Base-by-base conservation (phyloP, 2,113 vertebrate species). In the Willisornis vidua region DNA sequence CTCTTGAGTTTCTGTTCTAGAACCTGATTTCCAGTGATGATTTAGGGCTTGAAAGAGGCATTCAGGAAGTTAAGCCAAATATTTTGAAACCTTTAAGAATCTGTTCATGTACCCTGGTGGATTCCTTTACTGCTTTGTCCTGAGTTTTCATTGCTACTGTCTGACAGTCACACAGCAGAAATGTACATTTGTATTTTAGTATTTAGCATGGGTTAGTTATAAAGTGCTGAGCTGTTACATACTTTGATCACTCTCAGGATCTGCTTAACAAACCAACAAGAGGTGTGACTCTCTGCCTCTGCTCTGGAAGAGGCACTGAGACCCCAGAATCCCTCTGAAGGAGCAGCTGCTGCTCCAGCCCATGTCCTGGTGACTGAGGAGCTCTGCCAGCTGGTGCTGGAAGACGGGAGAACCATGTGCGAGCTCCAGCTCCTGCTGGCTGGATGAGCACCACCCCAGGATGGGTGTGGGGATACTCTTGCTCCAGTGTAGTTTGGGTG, bases 401-500 rank as follows among this genome's bases (percentile, higher is more conserved):
- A 46, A 62, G 51, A 22, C 3, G 3, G 23, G 28, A 33, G 26
- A 33, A 3, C 19, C 1, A 0, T 3, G 14, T 3, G 3, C 33
- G 20, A 83, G 6, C 11, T 18, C 15, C 31, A 18, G 25, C 54
- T 76, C 45, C 63, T 6, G 13, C 39, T 71, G 8, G 35, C 41
- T n/a, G 46, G 9, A 6, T 48, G 46, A 79, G 48, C 33, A 41
- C 29, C 20, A 29, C 19, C 24, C 18, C n/a, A 35, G 52, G 14
- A 14, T 46, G 22, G 23, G 7, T n/a, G 14, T 3, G 4, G 39
- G 67, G 37, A 33, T 31, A 15, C 18, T 72, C 14, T 75, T 74
- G n/a, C 14, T 66, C 24, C 28, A 24, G 24, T 25, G 29, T 52
- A 19, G 37, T 72, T 48, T 77, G 39, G 12, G 25, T 73, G 49